Evolutionary conservation across 2,888 invertebrate species (phyloP), one percentile per base, ranked within the genome.

Genomic region (Ypsolopha scabrella): DNA sequence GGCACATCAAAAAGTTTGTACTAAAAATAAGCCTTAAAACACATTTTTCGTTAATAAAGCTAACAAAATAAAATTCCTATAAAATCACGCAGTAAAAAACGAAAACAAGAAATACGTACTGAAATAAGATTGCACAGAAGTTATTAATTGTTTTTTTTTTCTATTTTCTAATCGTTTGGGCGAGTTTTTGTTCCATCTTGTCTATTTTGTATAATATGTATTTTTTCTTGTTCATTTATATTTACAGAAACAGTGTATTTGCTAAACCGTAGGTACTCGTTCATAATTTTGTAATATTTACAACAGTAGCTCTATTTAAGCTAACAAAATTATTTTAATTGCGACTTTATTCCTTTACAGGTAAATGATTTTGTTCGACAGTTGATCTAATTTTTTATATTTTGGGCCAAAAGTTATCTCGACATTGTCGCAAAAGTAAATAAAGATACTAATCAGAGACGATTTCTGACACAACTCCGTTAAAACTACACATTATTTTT

Each of bases 131-230:
- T 85, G 85, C 83, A 82, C 82, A 70, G 70, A 66, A 61, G 63
- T 66, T 71, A 70, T 69, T 58, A 60, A 43, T 55, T 68, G 54
- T 65, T 76, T 81, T 80, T 76, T 81, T 80, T 67, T 64, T 65
- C 77, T 83, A 80, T 75, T 73, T 75, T 75, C 65, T 80, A 51
- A 24, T 45, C 81, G 79, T 73, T 81, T 80, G 74, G 76, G 85
- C 85, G 85, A 86, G 85, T 82, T 72, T 75, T 73, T 81, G 85
- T 86, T 86, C 85, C 85, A 75, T 76, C 74, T 81, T 75, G 71
- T 73, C 78, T 65, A 63, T 74, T 70, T 65, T 69, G 69, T 48
- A 48, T 80, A 80, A 64, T 65, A 70, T 64, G 62, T 72, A 71
- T 60, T 64, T 62, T 48, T 47, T 36, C 41, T 24, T 67, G 64